Percentiles rank a stretch among this genome's conserved stretches.
Evolutionary conservation across 2,888 invertebrate species (phyloP).

Genomic region (Cheilosia pagana): DNA sequence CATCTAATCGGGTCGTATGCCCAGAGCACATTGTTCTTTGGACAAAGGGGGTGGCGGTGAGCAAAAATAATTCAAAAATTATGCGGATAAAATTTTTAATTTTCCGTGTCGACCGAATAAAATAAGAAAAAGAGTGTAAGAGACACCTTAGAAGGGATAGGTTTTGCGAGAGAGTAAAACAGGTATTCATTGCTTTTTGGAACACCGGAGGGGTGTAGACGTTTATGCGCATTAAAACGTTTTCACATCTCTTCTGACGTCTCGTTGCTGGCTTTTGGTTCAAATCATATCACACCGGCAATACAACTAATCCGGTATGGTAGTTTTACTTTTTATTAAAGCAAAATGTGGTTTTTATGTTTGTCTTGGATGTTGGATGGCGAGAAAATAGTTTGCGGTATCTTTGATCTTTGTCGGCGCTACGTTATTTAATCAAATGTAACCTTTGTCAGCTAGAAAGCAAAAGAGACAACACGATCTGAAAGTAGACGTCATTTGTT

Average conservation of each 20-base stretch:
- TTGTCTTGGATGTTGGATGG: constrained; percentile 50
- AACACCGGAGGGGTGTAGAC: constrained; percentile 63
- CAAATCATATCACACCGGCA: constrained; percentile 31
- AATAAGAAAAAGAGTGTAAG: constrained; percentile 54
- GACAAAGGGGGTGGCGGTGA: constrained; percentile 77
- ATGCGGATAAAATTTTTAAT: constrained; percentile 83
- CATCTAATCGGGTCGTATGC: constrained; percentile 75
- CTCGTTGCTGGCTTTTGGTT: constrained; percentile 48
- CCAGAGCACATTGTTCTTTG: constrained; percentile 64
- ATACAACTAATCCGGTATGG: constrained; percentile 38
- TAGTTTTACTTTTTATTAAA: constrained; percentile 28
- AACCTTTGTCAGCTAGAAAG: constrained; percentile 2
- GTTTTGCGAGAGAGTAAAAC: constrained; percentile 58
- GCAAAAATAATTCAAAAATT: constrained; percentile 82
- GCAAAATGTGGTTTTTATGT: constrained; percentile 40
- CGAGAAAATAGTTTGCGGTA: constrained; percentile 38
- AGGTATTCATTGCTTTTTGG: constrained; percentile 70
- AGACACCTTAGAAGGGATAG: constrained; percentile 71
- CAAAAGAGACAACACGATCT: not conserved
- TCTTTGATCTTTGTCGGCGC: constrained; percentile 56
- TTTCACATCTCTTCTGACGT: constrained; percentile 59
- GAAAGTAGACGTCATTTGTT: not conserved
- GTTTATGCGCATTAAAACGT: constrained; percentile 69
- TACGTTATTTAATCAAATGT: constrained; percentile 38
- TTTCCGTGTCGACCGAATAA: constrained; percentile 71